Evolutionary conservation across 2,797 vertebrate genomes (phyloP).

Genomic region (Eulemur albifrons): DNA sequence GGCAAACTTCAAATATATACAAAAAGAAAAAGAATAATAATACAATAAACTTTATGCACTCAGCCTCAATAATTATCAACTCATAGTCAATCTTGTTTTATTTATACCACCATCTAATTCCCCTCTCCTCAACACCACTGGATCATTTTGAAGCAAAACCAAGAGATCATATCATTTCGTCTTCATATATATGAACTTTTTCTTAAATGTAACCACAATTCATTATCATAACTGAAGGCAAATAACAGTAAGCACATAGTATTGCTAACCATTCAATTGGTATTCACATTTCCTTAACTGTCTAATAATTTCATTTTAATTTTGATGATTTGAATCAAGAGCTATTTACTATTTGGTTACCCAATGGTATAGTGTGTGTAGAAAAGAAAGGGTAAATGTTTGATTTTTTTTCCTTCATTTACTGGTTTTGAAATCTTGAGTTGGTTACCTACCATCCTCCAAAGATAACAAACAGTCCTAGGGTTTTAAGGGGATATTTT

Average conservation of each 20-base stretch:
- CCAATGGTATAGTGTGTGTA: background rate
- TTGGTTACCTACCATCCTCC: background rate
- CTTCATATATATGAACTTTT: background rate
- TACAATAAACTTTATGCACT: background rate
- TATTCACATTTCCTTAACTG: background rate
- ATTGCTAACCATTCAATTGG: background rate
- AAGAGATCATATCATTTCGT: background rate
- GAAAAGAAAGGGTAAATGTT: background rate
- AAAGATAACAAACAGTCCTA: background rate
- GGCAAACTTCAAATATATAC: background rate
- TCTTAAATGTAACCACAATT: background rate
- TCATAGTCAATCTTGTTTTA: background rate
- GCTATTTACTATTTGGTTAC: background rate
- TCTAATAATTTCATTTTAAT: slow-evolving; percentile 2
- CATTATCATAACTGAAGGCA: background rate
- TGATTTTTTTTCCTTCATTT: background rate
- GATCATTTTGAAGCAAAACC: slow-evolving; percentile 15
- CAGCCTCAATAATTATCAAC: background rate
- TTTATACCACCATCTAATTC: background rate
- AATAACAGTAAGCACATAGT: background rate
- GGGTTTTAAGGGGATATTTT: background rate
- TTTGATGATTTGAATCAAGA: background rate
- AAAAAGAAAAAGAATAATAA: background rate
- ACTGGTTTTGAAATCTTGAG: background rate
- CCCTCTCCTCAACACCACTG: background rate